A percentile compares a stretch with the other conserved stretches of the same genome.
Conservation (phyloP, 2,888 invertebrate species). For the Scaeva pyrastri region DNA sequence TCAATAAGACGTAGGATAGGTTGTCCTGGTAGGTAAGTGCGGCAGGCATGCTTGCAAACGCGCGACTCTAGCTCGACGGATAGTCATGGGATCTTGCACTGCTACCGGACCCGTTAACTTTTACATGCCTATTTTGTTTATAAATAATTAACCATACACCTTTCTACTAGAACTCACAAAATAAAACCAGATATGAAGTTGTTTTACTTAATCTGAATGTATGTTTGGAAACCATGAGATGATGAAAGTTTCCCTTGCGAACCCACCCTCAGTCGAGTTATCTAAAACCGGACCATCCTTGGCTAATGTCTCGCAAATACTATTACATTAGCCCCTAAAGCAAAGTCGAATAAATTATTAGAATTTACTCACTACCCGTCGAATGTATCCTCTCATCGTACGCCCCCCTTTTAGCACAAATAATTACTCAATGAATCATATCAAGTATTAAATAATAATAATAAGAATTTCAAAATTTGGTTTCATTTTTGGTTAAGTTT, state of each 20-base stretch:
- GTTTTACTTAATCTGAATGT: not conserved
- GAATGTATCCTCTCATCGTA: not conserved
- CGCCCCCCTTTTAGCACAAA: slow-evolving; percentile 4
- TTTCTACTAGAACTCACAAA: too few species aligned
- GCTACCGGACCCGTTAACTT: too few species aligned
- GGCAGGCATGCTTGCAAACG: not conserved
- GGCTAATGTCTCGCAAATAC: not conserved
- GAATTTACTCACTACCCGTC: not conserved
- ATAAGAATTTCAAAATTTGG: not conserved
- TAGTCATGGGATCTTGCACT: slow-evolving; percentile 2
- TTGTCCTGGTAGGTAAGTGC: slow-evolving; percentile 6
- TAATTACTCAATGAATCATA: not conserved
- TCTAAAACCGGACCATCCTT: not conserved
- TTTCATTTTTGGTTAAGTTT: not conserved
- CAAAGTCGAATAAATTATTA: not conserved
- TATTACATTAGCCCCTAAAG: not conserved
- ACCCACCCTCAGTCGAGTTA: not conserved
- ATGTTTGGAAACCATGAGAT: not conserved
- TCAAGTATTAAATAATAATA: not conserved
- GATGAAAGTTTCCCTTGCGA: not conserved
- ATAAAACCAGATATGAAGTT: not conserved
- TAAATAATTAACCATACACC: too few species aligned
- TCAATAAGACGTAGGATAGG: not conserved
- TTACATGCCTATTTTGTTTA: too few species aligned
- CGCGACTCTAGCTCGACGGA: slow-evolving; percentile 2